Evolutionary conservation across 2,113 vertebrate genomes (phyloP).

Genomic region (Motacilla tschutschensis): DNA sequence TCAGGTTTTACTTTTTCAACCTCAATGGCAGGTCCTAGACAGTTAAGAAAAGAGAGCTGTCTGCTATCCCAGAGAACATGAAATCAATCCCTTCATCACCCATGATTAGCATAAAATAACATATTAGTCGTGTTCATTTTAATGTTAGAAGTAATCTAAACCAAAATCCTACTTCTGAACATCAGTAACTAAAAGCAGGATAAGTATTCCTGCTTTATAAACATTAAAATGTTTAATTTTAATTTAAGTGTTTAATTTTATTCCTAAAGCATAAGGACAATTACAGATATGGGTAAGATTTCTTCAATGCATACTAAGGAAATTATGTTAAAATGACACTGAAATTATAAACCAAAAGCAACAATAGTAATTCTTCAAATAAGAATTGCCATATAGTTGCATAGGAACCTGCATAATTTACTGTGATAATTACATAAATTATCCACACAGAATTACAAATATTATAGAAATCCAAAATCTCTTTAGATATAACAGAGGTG

Average conservation of each 20-base stretch:
- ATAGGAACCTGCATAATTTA: conserved; percentile 3
- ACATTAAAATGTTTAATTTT: neutral
- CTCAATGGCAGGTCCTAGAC: conserved; percentile 81
- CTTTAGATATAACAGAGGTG: neutral
- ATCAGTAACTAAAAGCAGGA: neutral
- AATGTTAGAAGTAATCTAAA: conserved; percentile 14
- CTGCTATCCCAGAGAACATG: conserved; percentile 71
- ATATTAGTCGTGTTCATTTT: conserved; percentile 20
- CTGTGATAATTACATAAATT: conserved; percentile 8
- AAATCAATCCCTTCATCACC: conserved; percentile 64
- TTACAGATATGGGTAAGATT: neutral
- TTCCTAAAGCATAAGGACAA: neutral
- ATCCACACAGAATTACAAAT: neutral
- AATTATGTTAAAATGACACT: neutral
- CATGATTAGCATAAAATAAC: conserved; percentile 60
- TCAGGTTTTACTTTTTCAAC: conserved; percentile 82
- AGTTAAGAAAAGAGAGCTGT: conserved; percentile 79
- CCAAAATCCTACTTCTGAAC: neutral
- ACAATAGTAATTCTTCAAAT: conserved; percentile 21
- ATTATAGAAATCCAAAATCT: neutral
- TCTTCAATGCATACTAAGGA: neutral
- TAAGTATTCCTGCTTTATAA: conserved; percentile 21
- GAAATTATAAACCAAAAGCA: conserved; percentile 10
- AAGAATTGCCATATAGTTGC: conserved; percentile 11
- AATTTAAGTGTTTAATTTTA: conserved; percentile 17